These are phyloP conservation scores for Phylloscopus whistleri DNA, from an alignment of 2,113 vertebrate genomes.

Conservation along the genomic window DNA sequence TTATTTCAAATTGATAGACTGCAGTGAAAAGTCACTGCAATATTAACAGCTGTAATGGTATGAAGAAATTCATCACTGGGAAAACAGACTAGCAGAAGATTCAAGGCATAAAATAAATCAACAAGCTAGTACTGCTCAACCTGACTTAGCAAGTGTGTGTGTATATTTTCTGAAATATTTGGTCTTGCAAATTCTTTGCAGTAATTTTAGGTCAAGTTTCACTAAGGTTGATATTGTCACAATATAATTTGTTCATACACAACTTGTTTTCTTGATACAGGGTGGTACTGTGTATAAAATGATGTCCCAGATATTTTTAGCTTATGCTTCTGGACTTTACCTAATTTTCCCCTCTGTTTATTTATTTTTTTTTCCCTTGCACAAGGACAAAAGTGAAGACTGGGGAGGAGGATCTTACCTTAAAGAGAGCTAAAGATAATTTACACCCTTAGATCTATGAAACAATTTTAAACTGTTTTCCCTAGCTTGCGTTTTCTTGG, in stretches of 20 bases:
- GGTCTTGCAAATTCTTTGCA: not conserved
- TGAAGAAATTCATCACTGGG: not conserved
- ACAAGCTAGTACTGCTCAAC: not conserved
- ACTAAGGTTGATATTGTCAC: not conserved
- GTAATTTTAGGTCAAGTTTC: not conserved
- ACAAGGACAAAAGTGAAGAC: not conserved
- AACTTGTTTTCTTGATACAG: not conserved
- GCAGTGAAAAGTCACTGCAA: conserved; percentile 20
- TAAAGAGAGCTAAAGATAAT: not conserved
- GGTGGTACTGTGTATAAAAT: not conserved
- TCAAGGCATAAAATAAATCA: not conserved
- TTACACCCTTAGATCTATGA: not conserved
- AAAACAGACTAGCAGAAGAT: not conserved
- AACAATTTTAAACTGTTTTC: not conserved
- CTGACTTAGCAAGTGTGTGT: not conserved
- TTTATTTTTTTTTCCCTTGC: not conserved
- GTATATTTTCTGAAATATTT: not conserved
- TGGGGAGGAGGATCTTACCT: not conserved
- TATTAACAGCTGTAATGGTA: conserved; percentile 18
- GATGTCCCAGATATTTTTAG: not conserved
- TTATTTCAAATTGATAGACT: conserved; percentile 30
- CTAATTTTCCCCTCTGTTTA: not conserved
- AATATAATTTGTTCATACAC: not conserved
- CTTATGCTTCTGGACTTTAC: not conserved
- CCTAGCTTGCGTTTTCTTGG: not conserved